phyloP scores from a whole-genome alignment of 2,888 invertebrate species.

The Apantesis nais region DNA sequence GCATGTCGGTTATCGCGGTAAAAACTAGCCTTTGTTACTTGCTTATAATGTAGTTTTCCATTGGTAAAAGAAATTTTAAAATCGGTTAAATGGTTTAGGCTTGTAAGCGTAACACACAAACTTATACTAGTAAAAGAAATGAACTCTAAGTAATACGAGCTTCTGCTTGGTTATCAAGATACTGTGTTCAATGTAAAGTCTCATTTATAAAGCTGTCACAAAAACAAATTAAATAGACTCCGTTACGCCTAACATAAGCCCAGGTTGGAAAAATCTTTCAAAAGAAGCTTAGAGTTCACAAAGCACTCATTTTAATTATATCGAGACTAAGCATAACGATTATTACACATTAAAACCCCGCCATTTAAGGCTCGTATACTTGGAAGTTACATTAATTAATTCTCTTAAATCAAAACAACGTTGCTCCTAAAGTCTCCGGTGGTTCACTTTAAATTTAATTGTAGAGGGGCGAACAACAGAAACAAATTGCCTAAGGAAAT shows the following conservation, averaged over 20 bases:
- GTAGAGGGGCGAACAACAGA: slow-evolving; percentile 61
- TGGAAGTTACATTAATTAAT: slow-evolving; percentile 72
- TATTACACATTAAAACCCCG: slow-evolving; percentile 60
- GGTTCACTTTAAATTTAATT: slow-evolving; percentile 76
- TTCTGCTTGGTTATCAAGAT: too few relatives aligned
- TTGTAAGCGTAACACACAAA: too few relatives aligned
- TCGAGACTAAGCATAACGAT: slow-evolving; percentile 52
- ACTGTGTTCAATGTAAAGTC: too few relatives aligned
- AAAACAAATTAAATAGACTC: slow-evolving; percentile 6
- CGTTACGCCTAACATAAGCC: slow-evolving; percentile 20
- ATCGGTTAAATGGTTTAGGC: too few relatives aligned
- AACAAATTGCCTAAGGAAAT: slow-evolving; percentile 69
- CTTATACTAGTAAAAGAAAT: too few relatives aligned
- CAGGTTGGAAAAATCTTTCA: slow-evolving; percentile 29
- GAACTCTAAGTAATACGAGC: too few relatives aligned
- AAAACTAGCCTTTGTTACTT: too few relatives aligned
- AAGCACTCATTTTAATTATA: slow-evolving; percentile 46
- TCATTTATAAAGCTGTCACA: too few relatives aligned
- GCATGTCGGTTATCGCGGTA: too few relatives aligned
- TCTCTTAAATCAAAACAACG: slow-evolving; percentile 79
- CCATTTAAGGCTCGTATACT: slow-evolving; percentile 58
- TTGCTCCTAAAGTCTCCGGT: slow-evolving; percentile 61
- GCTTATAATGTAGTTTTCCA: too few relatives aligned
- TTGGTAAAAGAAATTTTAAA: too few relatives aligned
- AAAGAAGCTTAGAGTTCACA: slow-evolving; percentile 36